phyloP scores from a whole-genome alignment of 1,140 invertebrate genomes.

The Philopotamus ludificatus region DNA sequence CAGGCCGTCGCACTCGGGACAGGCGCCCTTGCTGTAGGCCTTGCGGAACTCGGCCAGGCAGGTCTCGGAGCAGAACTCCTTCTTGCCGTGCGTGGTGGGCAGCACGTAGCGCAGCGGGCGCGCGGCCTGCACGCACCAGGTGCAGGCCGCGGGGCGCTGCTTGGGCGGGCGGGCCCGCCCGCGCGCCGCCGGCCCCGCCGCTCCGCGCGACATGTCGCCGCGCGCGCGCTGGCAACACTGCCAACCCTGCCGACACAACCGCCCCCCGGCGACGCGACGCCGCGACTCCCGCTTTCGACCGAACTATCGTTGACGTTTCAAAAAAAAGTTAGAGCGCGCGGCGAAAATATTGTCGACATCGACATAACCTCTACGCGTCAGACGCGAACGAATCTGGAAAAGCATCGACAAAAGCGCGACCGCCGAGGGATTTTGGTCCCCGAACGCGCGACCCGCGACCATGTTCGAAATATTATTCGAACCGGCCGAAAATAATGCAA shows the following conservation, averaged over 20 bases:
- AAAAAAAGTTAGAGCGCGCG: no score
- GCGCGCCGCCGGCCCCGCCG: constrained; percentile 45
- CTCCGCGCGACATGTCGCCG: not conserved
- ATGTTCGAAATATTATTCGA: no score
- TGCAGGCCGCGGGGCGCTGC: constrained; percentile 65
- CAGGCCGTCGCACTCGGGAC: constrained; percentile 81
- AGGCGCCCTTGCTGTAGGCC: constrained; percentile 83
- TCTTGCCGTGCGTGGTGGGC: constrained; percentile 83
- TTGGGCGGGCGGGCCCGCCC: constrained; percentile 75
- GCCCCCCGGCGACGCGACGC: no score
- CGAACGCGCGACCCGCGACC: no score
- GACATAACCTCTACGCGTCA: no score
- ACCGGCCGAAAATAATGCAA: no score
- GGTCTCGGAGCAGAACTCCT: constrained; percentile 88
- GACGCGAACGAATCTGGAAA: no score
- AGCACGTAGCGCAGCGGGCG: constrained; percentile 80
- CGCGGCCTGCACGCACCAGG: constrained; percentile 83
- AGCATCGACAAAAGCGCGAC: no score
- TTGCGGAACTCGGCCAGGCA: constrained; percentile 86
- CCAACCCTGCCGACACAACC: not conserved
- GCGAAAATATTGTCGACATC: no score
- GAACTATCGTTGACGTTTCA: no score
- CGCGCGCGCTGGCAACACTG: not conserved
- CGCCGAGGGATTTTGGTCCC: no score
- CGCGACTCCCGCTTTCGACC: no score